Conservation (phyloP, 35 echinoderm and acorn worm genomes). For the Nesometra sesokonis region DNA sequence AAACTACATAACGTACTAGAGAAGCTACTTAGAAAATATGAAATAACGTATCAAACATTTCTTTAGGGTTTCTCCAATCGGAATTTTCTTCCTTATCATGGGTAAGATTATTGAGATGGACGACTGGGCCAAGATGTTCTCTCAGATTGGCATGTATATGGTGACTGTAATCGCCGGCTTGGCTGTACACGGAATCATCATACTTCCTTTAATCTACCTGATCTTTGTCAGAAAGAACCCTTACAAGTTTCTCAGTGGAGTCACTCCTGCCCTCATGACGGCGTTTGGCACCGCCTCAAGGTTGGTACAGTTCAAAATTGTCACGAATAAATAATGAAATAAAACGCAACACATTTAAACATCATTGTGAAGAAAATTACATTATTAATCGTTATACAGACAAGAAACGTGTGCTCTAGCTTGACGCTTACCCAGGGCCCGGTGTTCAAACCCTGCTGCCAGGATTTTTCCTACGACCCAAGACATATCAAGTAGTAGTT, state of each 20-base stretch:
- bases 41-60: no score
- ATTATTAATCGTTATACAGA: no score
- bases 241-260: conserved; percentile 54
- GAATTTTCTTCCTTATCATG: conserved; percentile 83
- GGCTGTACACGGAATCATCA: conserved; percentile 60
- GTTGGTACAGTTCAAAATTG: not conserved
- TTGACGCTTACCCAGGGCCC: no score
- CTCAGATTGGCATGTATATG: conserved; percentile 82
- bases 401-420: no score
- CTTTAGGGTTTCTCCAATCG: conserved; percentile 78
- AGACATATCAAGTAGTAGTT: no score
- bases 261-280: conserved; percentile 78
- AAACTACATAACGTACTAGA: no score
- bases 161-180: conserved; percentile 73
- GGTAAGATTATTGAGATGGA: conserved; percentile 75
- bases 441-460: no score
- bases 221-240: conserved; percentile 65
- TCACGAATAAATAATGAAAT: no score
- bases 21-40: no score
- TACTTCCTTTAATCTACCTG: conserved; percentile 74
- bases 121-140: conserved; percentile 56
- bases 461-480: no score
- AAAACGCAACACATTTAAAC: no score
- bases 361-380: no score
- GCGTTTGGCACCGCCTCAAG: conserved; percentile 94